Evolutionary conservation across 2,113 vertebrate genomes (phyloP).

Genomic region (Kryptolebias marmoratus): DNA sequence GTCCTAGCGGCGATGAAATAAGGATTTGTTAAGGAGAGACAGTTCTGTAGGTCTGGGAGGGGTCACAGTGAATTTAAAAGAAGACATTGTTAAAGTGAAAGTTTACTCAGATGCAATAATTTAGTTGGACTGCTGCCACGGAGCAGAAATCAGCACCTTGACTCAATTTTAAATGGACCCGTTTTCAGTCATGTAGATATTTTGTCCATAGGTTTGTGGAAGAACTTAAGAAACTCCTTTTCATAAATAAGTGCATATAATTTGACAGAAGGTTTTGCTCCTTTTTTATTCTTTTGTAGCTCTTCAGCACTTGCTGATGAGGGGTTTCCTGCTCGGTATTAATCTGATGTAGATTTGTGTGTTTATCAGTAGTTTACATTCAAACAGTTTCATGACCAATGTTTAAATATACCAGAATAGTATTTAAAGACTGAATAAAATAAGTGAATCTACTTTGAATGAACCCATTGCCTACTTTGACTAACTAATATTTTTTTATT

Average conservation of each 20-base stretch:
- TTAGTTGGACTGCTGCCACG: background rate
- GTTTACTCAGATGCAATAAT: constrained; percentile 40
- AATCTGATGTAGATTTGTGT: no score
- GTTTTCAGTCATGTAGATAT: no score
- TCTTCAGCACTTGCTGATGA: no score
- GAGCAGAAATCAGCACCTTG: background rate
- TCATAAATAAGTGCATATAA: no score
- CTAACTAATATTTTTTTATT: background rate
- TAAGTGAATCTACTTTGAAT: background rate
- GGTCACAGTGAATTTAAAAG: constrained; percentile 57
- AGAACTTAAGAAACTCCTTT: no score
- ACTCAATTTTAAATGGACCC: constrained; percentile 7
- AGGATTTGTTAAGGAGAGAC: constrained; percentile 71
- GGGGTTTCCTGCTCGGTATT: no score
- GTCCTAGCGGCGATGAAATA: constrained; percentile 67
- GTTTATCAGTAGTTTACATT: no score
- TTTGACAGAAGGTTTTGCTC: no score
- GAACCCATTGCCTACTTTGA: background rate
- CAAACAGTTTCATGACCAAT: no score
- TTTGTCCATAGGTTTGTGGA: no score
- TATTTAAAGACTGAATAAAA: background rate
- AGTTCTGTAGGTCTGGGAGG: constrained; percentile 59
- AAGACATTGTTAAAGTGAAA: constrained; percentile 67
- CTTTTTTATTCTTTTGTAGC: no score
- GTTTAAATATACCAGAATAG: no score